Percentiles rank a stretch among this genome's conserved stretches.
Evolutionary conservation across 37 sponge, comb jelly and placozoan genomes (phyloP).

Genomic region (Spongia lamella): DNA sequence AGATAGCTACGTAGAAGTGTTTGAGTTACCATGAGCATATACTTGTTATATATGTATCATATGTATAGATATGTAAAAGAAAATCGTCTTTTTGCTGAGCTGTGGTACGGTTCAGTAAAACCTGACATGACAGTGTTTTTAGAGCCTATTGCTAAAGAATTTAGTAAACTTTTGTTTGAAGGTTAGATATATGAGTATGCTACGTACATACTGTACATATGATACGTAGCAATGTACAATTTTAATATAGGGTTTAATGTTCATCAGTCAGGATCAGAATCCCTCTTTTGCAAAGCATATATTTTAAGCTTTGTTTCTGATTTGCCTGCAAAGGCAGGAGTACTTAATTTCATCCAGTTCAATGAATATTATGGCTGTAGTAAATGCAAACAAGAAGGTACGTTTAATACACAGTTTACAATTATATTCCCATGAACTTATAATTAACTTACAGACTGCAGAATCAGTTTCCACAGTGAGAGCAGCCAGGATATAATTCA

Average conservation of each 20-base stretch:
- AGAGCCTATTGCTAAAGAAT: constrained; percentile 24
- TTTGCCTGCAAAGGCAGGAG: constrained; percentile 44
- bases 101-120: constrained; percentile 53
- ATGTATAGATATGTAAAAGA: constrained; percentile 25
- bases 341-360: constrained; percentile 37
- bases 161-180: constrained; percentile 21
- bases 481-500: constrained; percentile 17
- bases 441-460: constrained; percentile 5
- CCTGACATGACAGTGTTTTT: constrained; percentile 59
- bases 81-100: constrained; percentile 40
- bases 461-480: no score
- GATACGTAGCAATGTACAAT: no score
- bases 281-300: constrained; percentile 3
- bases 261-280: no score
- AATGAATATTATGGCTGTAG: constrained; percentile 45
- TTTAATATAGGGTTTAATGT: no score
- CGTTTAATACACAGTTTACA: no score
- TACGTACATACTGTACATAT: no score
- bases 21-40: no score
- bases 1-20: no score
- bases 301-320: constrained; percentile 34
- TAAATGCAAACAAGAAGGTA: constrained; percentile 45
- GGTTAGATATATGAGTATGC: constrained; percentile 2
- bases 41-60: no score
- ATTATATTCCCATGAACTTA: no score